Evolutionary conservation across 2,113 vertebrate species (phyloP), one percentile per base, ranked within the genome.

Genomic region (Sander vitreus): DNA sequence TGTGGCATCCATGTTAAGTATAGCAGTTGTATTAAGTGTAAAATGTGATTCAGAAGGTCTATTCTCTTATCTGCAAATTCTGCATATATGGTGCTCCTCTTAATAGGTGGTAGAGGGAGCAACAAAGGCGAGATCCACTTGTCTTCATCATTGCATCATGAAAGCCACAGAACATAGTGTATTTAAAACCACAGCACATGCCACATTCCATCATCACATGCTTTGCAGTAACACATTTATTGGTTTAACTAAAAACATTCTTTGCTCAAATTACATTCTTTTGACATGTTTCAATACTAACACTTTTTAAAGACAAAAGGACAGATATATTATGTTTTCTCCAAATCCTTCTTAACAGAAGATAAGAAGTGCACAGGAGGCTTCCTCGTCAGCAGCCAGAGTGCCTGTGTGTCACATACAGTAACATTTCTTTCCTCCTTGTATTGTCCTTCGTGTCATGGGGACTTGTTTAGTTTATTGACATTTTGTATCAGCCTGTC

Each of bases 161-260:
- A 30, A 73, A 27, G 6, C 5, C 10, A 12, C 14, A 47, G 8
- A n/a, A 58, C 50, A n/a, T 1, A 36, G 3, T 12, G 15, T 18
- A 43, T 33, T 33, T 33, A 33, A 33, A 33, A 47, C 3, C n/a
- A 33, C 19, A 36, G 10, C 8, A 25, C 58, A 36, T 33, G 2
- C 54, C 19, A n/a, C 14, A 21, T 3, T 33, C 33, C 33, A 33
- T 19, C 45, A 71, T 33, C 6, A 47, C 33, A 3, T 14, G 11
- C n/a, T 72, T 51, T 19, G 43, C 30, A 21, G 13, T 47, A 36
- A 68, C 43, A 69, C 14, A 23, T 33, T 71, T 36, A 73, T 64
- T 81, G 45, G 0, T 71, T 78, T 11, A 33, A 59, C 3, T 12
- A 4, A 6, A 13, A 36, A 63, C 21, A 43, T 47, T 19, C 55